Evolutionary conservation across 2,113 vertebrate genomes (phyloP).

Genomic region (Megaceryle maxima): DNA sequence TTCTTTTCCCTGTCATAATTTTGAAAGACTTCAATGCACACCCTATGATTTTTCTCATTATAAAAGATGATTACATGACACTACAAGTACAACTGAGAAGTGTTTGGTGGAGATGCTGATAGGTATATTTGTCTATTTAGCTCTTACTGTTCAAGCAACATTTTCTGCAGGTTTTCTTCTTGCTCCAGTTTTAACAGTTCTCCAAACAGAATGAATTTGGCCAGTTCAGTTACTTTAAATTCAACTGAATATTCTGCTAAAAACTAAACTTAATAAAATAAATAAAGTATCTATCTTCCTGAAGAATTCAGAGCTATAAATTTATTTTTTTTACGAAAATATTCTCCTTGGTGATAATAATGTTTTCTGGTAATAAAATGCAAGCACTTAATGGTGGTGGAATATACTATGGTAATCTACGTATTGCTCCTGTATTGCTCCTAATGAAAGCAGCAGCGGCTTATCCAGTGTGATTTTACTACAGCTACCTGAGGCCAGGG

Average conservation of each 20-base stretch:
- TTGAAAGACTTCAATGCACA: neutral
- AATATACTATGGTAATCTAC: neutral
- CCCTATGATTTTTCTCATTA: neutral
- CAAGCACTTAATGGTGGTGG: neutral
- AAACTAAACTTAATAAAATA: neutral
- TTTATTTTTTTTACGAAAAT: conserved; percentile 5
- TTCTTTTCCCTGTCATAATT: neutral
- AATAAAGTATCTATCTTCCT: neutral
- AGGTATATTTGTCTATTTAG: neutral
- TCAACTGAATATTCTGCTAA: conserved; percentile 29
- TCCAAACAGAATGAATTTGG: neutral
- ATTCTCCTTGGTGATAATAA: neutral
- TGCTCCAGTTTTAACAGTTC: neutral
- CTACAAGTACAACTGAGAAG: neutral
- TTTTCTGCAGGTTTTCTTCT: conserved; percentile 5
- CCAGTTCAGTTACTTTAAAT: neutral
- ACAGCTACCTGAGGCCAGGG: accelerated
- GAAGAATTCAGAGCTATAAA: conserved; percentile 15
- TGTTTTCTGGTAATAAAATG: conserved; percentile 25
- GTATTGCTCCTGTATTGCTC: neutral
- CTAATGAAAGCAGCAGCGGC: neutral
- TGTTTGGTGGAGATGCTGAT: neutral
- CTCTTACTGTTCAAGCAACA: neutral
- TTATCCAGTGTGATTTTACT: neutral
- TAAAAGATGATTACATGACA: neutral